A percentile compares a stretch with the other conserved stretches of the same genome.
Evolutionary conservation across 2,113 vertebrate species (phyloP).

Genomic region (Sitta europaea): DNA sequence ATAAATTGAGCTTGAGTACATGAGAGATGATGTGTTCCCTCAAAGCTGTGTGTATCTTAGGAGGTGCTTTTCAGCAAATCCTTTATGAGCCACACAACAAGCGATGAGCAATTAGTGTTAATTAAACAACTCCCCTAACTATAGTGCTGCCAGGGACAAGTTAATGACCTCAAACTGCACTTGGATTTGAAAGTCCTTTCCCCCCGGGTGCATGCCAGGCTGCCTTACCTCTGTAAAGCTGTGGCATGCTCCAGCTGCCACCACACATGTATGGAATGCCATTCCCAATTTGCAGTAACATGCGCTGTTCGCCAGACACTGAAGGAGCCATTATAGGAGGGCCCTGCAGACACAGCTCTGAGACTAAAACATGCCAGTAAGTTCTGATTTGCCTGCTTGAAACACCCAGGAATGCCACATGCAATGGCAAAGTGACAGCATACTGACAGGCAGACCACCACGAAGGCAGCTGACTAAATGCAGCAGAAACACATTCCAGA

Average conservation of each 20-base stretch:
- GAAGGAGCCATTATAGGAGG: not conserved
- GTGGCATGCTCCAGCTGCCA: slow-evolving; percentile 52
- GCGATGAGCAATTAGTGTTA: slow-evolving; percentile 55
- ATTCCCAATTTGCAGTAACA: not conserved
- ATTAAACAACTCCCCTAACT: slow-evolving; percentile 61
- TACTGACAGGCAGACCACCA: not conserved
- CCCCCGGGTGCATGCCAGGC: not conserved
- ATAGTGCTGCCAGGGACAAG: not conserved
- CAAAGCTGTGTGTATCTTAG: slow-evolving; percentile 27
- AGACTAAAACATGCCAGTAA: not conserved
- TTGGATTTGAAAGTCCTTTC: not conserved
- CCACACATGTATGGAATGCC: not conserved
- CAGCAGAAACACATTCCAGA: not conserved
- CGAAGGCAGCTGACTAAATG: not conserved
- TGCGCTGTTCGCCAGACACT: not conserved
- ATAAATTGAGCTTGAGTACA: not conserved
- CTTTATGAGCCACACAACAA: slow-evolving; percentile 28
- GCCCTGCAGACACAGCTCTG: not conserved
- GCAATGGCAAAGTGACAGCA: not conserved
- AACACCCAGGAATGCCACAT: not conserved
- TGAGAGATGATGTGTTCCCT: slow-evolving; percentile 19
- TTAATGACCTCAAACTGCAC: slow-evolving; percentile 53
- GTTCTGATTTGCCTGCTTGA: not conserved
- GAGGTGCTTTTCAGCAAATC: slow-evolving; percentile 56
- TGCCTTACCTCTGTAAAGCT: not conserved